Evolutionary conservation across 2,797 vertebrate genomes (phyloP), one percentile per base, ranked within the genome.

Genomic region (Galagoides demidoff): DNA sequence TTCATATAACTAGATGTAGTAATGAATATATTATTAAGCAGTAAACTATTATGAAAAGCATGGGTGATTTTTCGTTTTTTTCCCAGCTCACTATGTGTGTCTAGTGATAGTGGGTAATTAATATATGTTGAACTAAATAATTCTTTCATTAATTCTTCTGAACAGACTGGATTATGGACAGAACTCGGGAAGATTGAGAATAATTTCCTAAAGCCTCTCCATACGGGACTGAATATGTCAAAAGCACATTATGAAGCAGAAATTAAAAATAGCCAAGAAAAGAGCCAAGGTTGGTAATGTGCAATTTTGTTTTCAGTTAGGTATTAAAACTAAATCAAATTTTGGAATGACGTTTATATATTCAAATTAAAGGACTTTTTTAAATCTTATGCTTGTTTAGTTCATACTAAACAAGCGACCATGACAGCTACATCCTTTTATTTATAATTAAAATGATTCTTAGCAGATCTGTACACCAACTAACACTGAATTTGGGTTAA

Each of bases 211-310:
- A 99, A 99, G 97, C 98, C 98, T 68, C 98, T 99, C 45, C 99
- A 99, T 16, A 98, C 98, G 91, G 99, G 99, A 96, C 99, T 99
- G 95, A 98, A 99, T 97, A 98, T 99, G 98, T 99, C 99, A 81
- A 99, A 98, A 98, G 98, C 98, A 9, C 99, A 99, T 98, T 99
- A 99, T 95, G 98, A 98, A 92, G 98, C 99, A 96, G 99, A 99
- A 97, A 98, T 99, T 88, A 99, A 99, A 98, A 99, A 97, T 19
- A 99, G 99, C 97, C 98, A 97, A 96, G 99, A 99, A 97, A 99
- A 99, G 91, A 98, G 98, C 90, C 98, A 94, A 98, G 99, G 99
- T 99, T 61, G 31, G 98, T 97, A 97, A 52, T 87, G n/a, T 52
- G 3, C 0, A 89, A 77, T 97, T 93, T 93, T 68, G 27, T 96